Evolutionary conservation across 1,140 invertebrate species (phyloP).

Genomic region (Drosophila neocordata): DNA sequence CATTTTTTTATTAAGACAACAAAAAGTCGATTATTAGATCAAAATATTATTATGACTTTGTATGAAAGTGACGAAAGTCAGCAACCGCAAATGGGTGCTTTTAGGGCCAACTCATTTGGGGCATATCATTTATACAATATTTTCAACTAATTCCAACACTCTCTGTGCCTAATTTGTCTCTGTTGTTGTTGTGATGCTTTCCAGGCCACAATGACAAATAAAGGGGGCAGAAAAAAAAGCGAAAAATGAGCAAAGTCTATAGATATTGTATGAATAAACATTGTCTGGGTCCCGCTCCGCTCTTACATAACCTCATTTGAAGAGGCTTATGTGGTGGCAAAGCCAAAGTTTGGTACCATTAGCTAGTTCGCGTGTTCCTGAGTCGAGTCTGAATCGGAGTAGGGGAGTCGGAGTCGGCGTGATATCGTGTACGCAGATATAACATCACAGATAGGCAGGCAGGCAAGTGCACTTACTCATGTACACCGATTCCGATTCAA

Average conservation of each 20-base stretch:
- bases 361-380: conserved; percentile 61
- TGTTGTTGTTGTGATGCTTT: conserved; percentile 25
- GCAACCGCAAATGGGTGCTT: conserved; percentile 46
- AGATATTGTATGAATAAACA: conserved; percentile 66
- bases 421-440: conserved; percentile 69
- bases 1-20: conserved; percentile 14
- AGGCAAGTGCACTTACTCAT: conserved; percentile 49
- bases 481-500: conserved; percentile 42
- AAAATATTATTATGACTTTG: conserved; percentile 18
- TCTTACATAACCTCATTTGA: conserved; percentile 68
- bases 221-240: conserved; percentile 32
- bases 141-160: conserved; percentile 49
- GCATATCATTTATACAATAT: conserved; percentile 37
- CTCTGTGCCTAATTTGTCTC: conserved; percentile 56
- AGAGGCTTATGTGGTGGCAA: conserved; percentile 42
- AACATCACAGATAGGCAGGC: conserved; percentile 43
- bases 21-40: background rate
- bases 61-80: conserved; percentile 44
- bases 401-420: conserved; percentile 44
- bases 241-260: conserved; percentile 38
- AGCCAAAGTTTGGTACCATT: conserved; percentile 10
- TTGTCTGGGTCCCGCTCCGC: conserved; percentile 35
- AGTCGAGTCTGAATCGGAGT: conserved; percentile 18
- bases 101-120: conserved; percentile 59
- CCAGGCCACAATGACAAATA: conserved; percentile 20